Evolutionary conservation across 2,797 vertebrate species (phyloP).

Genomic region (Glossophaga mutica): DNA sequence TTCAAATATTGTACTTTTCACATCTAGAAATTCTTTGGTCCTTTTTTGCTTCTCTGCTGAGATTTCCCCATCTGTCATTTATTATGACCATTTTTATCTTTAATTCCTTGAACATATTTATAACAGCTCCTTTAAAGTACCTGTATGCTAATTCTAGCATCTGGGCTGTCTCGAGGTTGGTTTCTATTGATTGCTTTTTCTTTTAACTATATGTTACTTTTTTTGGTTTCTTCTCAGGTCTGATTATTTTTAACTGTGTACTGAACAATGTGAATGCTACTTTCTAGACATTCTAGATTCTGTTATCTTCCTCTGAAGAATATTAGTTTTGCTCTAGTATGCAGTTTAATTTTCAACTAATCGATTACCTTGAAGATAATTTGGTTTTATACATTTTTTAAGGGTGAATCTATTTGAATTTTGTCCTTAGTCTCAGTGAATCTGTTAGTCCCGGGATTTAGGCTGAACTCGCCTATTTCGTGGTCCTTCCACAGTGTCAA

Average conservation of each 20-base stretch:
- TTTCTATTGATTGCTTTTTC: background rate
- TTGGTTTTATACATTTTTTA: background rate
- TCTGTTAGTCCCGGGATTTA: background rate
- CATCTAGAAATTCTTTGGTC: background rate
- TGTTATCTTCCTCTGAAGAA: background rate
- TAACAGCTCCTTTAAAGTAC: background rate
- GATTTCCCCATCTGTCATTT: background rate
- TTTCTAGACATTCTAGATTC: background rate
- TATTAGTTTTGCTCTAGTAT: background rate
- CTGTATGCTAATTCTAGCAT: background rate
- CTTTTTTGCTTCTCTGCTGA: background rate
- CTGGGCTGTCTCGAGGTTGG: background rate
- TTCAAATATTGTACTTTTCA: background rate
- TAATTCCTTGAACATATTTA: background rate
- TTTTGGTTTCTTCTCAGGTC: background rate
- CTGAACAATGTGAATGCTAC: background rate
- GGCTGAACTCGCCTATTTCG: background rate
- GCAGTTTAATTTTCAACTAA: background rate
- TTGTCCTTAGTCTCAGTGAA: background rate
- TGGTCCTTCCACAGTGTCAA: background rate
- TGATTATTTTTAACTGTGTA: background rate
- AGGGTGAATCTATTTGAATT: background rate
- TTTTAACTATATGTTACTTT: background rate
- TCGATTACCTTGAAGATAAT: background rate
- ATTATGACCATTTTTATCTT: background rate